Percentiles rank a stretch among this genome's conserved stretches.
phyloP scores from a whole-genome alignment of 2,888 invertebrate species.

The Drosophila anomalata region DNA sequence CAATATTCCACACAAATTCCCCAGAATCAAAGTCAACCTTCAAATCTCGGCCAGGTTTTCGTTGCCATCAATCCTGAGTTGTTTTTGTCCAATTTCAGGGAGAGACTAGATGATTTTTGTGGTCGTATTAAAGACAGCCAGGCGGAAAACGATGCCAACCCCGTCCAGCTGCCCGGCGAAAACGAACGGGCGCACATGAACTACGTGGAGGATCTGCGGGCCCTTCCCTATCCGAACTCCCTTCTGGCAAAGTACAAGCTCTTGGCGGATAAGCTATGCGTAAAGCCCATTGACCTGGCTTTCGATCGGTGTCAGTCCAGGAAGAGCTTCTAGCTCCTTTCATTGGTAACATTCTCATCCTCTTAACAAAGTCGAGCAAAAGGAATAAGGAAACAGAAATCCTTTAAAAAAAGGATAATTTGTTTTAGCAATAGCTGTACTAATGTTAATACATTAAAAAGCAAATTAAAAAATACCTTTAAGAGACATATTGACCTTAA shows the following conservation, averaged over 20 bases:
- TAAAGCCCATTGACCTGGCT: slow-evolving; percentile 49
- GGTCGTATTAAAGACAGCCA: slow-evolving; percentile 26
- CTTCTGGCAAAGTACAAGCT: slow-evolving; percentile 38
- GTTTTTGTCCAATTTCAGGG: slow-evolving; percentile 51
- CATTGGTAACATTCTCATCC: neutral
- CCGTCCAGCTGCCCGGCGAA: slow-evolving; percentile 47
- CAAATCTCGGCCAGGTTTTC: slow-evolving; percentile 52
- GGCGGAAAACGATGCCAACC: slow-evolving; percentile 4
- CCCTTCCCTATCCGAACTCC: slow-evolving; percentile 48
- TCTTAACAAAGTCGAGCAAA: too few relatives aligned
- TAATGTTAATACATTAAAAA: too few relatives aligned
- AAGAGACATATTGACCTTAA: too few relatives aligned
- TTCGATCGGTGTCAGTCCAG: slow-evolving; percentile 20
- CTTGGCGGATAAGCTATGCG: slow-evolving; percentile 40
- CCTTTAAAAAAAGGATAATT: neutral
- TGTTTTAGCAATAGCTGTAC: too few relatives aligned
- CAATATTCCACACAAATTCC: slow-evolving; percentile 48
- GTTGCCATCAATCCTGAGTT: slow-evolving; percentile 56
- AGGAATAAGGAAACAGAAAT: too few relatives aligned
- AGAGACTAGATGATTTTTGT: slow-evolving; percentile 54
- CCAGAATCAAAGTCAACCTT: neutral
- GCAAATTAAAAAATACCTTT: too few relatives aligned
- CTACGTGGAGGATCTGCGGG: slow-evolving; percentile 48
- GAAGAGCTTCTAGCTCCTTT: neutral
- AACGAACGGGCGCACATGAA: slow-evolving; percentile 46